A percentile compares a stretch with the other conserved stretches of the same genome.
phyloP scores from a whole-genome alignment of 2,888 invertebrate genomes.

The Drosophila peninsularis region DNA sequence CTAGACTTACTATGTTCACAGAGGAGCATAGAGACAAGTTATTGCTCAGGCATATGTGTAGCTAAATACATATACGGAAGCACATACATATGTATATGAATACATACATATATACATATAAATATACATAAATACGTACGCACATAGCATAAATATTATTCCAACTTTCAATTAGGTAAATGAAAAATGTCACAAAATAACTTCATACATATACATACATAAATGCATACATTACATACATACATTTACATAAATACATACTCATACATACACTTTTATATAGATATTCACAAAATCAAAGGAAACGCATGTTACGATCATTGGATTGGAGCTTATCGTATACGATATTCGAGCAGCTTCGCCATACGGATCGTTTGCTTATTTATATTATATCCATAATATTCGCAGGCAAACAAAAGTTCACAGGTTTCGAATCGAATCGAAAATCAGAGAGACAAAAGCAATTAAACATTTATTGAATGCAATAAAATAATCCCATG shows the following conservation, averaged over 20 bases:
- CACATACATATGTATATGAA: neutral
- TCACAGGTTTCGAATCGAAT: neutral
- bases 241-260: neutral
- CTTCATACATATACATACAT: too few species aligned
- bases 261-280: neutral
- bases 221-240: neutral
- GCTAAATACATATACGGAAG: neutral
- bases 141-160: neutral
- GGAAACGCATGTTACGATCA: conserved; percentile 46
- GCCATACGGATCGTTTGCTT: neutral
- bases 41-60: neutral
- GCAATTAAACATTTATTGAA: conserved; percentile 7
- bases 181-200: neutral
- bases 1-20: too few species aligned
- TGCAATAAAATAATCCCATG: conserved; percentile 11
- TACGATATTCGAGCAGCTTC: conserved; percentile 38
- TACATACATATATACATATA: too few species aligned
- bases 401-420: neutral
- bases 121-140: too few species aligned
- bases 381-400: neutral
- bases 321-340: conserved; percentile 30
- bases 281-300: neutral
- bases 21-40: neutral
- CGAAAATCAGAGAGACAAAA: neutral
- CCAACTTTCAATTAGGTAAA: neutral